Conservation (phyloP, 1,140 invertebrate genomes). For the Aphaenogaster ashmeadi region DNA sequence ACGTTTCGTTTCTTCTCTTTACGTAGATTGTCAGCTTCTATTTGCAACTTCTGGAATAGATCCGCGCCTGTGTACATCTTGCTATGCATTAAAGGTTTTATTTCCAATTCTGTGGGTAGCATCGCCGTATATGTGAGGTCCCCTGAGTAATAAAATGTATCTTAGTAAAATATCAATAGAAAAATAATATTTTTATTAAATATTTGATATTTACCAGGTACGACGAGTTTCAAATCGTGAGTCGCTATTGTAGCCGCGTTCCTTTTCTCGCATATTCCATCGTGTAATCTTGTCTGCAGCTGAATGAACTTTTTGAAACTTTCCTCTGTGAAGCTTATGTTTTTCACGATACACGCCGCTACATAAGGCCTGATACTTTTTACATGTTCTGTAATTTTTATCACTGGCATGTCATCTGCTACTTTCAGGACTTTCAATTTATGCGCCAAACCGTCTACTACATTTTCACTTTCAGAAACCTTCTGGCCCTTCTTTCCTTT, state of each 20-base stretch:
- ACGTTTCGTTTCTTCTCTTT: constrained; percentile 94
- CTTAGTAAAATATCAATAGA: constrained; percentile 27
- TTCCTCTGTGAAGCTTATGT: constrained; percentile 89
- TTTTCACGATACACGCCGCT: constrained; percentile 91
- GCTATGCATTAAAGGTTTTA: constrained; percentile 90
- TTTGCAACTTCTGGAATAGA: constrained; percentile 90
- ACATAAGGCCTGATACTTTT: constrained; percentile 90
- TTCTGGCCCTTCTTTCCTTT: constrained; percentile 87
- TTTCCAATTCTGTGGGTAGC: constrained; percentile 88
- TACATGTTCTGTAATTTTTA: constrained; percentile 88
- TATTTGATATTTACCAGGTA: constrained; percentile 83
- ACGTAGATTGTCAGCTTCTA: constrained; percentile 91
- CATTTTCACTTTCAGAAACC: constrained; percentile 77
- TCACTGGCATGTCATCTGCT: constrained; percentile 86
- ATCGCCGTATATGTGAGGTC: constrained; percentile 90
- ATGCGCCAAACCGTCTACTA: constrained; percentile 78
- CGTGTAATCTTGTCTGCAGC: constrained; percentile 93
- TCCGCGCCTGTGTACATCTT: constrained; percentile 89
- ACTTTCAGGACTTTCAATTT: constrained; percentile 88
- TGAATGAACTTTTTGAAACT: constrained; percentile 93
- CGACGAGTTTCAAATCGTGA: constrained; percentile 91
- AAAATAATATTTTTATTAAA: neutral
- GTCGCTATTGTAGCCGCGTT: constrained; percentile 94
- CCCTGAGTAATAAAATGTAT: constrained; percentile 80
- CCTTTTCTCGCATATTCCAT: constrained; percentile 92